Evolutionary conservation across 2,888 invertebrate genomes (phyloP).

Genomic region (Cyaniris semiargus): DNA sequence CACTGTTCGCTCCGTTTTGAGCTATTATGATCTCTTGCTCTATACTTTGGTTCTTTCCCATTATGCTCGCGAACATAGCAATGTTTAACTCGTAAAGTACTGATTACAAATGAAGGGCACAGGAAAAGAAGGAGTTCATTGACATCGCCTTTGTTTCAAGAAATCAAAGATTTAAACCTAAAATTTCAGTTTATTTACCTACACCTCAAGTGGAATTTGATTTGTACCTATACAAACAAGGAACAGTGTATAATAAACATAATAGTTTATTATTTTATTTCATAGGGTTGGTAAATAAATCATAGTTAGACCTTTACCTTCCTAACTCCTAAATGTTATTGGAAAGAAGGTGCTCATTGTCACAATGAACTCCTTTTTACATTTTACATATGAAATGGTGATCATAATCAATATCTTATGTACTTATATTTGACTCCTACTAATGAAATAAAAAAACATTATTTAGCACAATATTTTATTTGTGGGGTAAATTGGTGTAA

Average conservation of each 20-base stretch:
- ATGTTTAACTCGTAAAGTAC: too few relatives aligned
- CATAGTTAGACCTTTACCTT: slow-evolving; percentile 36
- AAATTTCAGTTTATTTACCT: slow-evolving; percentile 37
- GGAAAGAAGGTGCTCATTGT: slow-evolving; percentile 36
- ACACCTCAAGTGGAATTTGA: slow-evolving; percentile 36
- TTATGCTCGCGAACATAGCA: too few relatives aligned
- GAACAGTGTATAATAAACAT: slow-evolving; percentile 34
- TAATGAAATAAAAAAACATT: slow-evolving; percentile 32
- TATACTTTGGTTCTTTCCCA: too few relatives aligned
- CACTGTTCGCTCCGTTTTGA: not conserved
- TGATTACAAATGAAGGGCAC: slow-evolving; percentile 31
- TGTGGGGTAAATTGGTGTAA: slow-evolving; percentile 34
- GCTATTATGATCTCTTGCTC: too few relatives aligned
- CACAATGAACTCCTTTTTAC: slow-evolving; percentile 36
- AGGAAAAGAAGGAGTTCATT: slow-evolving; percentile 37
- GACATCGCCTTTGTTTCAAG: slow-evolving; percentile 37
- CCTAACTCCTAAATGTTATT: slow-evolving; percentile 38
- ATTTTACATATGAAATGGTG: slow-evolving; percentile 36
- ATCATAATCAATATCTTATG: slow-evolving; percentile 34
- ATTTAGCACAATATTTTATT: slow-evolving; percentile 33
- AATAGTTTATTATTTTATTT: slow-evolving; percentile 32
- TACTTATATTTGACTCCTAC: not conserved
- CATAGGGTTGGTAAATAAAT: slow-evolving; percentile 36
- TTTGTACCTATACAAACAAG: slow-evolving; percentile 36
- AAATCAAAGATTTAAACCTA: slow-evolving; percentile 37